These are phyloP conservation scores for Chiloscyllium punctatum DNA, from an alignment of 2,797 vertebrate species.

Conservation along the genomic window DNA sequence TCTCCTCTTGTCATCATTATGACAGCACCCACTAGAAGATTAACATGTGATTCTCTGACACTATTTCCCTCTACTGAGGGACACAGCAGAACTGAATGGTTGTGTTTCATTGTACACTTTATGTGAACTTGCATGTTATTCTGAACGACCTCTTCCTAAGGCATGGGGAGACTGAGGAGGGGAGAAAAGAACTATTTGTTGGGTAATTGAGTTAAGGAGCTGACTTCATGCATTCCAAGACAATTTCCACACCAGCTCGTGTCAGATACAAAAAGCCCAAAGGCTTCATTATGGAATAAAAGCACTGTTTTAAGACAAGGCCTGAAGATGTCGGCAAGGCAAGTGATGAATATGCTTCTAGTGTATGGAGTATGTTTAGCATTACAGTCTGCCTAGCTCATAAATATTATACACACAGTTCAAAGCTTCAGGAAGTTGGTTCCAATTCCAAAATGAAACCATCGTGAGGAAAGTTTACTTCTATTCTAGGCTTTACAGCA, in stretches of 20 bases:
- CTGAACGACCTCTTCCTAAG: not conserved
- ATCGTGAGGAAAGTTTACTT: not conserved
- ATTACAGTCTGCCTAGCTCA: not conserved
- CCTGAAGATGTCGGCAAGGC: not conserved
- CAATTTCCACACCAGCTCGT: not conserved
- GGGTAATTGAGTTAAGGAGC: not conserved
- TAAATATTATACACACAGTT: not conserved
- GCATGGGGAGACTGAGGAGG: not conserved
- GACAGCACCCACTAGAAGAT: not conserved
- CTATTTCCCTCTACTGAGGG: not conserved
- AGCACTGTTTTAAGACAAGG: not conserved
- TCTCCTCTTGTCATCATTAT: not conserved
- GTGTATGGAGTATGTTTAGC: not conserved
- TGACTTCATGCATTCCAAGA: not conserved
- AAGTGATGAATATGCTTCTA: not conserved
- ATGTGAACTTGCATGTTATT: not conserved
- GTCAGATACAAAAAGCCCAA: not conserved
- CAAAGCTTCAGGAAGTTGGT: not conserved
- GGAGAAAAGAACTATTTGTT: not conserved
- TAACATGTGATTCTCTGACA: not conserved
- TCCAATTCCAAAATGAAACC: not conserved
- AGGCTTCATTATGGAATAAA: not conserved
- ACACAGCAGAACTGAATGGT: not conserved
- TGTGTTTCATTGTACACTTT: not conserved
- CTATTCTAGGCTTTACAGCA: not conserved